These are phyloP conservation scores for Agrilus biguttatus DNA, from an alignment of 2,888 invertebrate species.

Conservation along the genomic window DNA sequence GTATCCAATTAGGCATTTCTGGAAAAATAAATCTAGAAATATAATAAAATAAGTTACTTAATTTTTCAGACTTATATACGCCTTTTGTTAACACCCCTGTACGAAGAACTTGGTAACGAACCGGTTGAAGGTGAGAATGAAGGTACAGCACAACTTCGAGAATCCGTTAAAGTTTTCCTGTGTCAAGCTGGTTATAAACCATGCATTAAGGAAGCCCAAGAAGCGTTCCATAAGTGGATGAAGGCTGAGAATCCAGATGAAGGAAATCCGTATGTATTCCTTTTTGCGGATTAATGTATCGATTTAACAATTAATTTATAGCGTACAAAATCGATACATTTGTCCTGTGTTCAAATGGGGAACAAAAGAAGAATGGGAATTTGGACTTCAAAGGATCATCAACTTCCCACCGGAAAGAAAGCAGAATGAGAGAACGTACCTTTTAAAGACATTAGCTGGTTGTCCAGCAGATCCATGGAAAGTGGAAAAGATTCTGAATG, in stretches of 20 bases:
- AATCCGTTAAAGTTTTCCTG: constrained; percentile 54
- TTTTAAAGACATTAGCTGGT: constrained; percentile 63
- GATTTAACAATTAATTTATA: constrained; percentile 22
- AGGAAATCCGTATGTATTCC: constrained; percentile 58
- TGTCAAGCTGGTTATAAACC: constrained; percentile 64
- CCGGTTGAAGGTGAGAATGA: constrained; percentile 43
- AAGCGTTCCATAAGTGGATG: constrained; percentile 63
- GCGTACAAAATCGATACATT: constrained; percentile 59
- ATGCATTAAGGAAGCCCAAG: constrained; percentile 61
- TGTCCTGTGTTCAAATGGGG: constrained; percentile 78
- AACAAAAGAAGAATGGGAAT: constrained; percentile 66
- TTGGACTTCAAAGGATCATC: constrained; percentile 61
- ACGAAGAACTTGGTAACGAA: constrained; percentile 47
- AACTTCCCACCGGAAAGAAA: constrained; percentile 57
- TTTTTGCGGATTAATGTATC: constrained; percentile 1
- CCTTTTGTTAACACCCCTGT: constrained; percentile 53
- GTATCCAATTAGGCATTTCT: too few species aligned
- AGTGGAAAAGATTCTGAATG: constrained; percentile 49
- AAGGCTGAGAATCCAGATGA: constrained; percentile 56
- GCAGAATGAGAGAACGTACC: constrained; percentile 61
- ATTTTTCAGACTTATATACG: constrained; percentile 50
- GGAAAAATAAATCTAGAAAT: too few species aligned
- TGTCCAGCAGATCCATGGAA: constrained; percentile 60
- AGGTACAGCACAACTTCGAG: constrained; percentile 52
- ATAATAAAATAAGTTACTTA: too few species aligned